Percentiles rank a stretch among this genome's conserved stretches.
Conservation (phyloP, 1,140 invertebrate species). For the Galendromus occidentalis region DNA sequence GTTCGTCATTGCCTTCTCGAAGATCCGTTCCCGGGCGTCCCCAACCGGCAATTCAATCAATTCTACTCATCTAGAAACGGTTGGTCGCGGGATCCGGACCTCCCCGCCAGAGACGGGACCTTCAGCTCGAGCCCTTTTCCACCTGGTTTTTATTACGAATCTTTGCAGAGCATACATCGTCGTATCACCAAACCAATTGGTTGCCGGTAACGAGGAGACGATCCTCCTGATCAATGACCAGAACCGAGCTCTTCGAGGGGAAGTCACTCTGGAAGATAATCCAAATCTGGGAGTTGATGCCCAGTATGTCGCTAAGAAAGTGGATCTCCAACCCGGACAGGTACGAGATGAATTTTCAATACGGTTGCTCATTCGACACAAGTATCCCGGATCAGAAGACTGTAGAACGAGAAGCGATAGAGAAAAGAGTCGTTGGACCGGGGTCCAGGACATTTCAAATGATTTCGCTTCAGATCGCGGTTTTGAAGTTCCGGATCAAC, state of each 20-base stretch:
- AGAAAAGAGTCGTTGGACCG: neutral
- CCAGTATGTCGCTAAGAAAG: neutral
- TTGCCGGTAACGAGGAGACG: constrained; percentile 5
- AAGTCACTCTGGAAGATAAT: neutral
- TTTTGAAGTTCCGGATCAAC: neutral
- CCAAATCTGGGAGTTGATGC: neutral
- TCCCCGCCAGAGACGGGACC: too few relatives aligned
- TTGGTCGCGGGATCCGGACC: too few relatives aligned
- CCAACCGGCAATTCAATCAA: too few relatives aligned
- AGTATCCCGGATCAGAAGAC: too few relatives aligned
- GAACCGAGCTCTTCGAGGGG: neutral
- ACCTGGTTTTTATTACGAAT: too few relatives aligned
- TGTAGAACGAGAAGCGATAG: neutral
- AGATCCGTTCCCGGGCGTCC: too few relatives aligned
- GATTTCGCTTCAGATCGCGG: neutral
- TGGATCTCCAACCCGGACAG: neutral
- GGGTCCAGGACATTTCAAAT: neutral
- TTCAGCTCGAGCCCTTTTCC: too few relatives aligned
- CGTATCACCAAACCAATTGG: neutral
- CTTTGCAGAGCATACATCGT: neutral
- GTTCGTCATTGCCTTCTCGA: too few relatives aligned
- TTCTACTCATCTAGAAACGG: too few relatives aligned
- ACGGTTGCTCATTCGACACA: neutral
- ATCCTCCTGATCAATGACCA: neutral
- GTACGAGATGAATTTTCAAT: neutral